phyloP scores from a whole-genome alignment of 2,888 invertebrate species.

The Micoletzkya japonica region DNA sequence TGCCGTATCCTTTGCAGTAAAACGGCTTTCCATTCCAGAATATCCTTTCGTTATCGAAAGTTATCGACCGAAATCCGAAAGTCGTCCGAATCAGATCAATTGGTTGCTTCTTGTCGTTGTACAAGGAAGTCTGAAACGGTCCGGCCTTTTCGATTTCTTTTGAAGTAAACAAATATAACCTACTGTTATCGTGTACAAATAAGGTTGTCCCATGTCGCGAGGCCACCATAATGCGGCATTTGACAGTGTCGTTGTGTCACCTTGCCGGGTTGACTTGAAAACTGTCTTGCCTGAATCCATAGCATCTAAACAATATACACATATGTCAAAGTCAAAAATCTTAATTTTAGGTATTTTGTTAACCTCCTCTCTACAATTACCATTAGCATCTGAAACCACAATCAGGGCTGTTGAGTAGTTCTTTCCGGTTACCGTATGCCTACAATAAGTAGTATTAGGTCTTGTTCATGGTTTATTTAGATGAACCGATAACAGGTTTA shows the following conservation, averaged over 20 bases:
- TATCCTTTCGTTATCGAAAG: constrained; percentile 73
- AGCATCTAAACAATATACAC: no score
- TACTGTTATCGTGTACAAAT: constrained; percentile 83
- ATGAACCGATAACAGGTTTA: no score
- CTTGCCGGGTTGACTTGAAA: background rate
- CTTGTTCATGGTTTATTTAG: no score
- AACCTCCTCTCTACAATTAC: no score
- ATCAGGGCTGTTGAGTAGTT: no score
- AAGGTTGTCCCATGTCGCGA: constrained; percentile 66
- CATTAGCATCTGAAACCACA: no score
- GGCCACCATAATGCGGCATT: constrained; percentile 67
- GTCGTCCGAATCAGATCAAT: constrained; percentile 81
- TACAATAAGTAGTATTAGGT: no score
- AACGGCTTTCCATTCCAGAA: constrained; percentile 81
- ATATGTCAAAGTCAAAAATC: no score
- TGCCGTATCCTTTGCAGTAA: constrained; percentile 89
- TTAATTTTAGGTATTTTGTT: no score
- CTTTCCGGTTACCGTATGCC: no score
- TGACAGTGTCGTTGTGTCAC: constrained; percentile 29
- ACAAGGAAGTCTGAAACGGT: constrained; percentile 26
- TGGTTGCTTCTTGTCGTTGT: constrained; percentile 28
- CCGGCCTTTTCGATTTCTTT: background rate
- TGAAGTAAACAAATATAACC: background rate
- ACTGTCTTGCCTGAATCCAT: constrained; percentile 25
- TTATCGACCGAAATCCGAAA: constrained; percentile 82